These are phyloP conservation scores for Cryptus armator DNA, from an alignment of 2,888 invertebrate genomes.

Conservation along the genomic window DNA sequence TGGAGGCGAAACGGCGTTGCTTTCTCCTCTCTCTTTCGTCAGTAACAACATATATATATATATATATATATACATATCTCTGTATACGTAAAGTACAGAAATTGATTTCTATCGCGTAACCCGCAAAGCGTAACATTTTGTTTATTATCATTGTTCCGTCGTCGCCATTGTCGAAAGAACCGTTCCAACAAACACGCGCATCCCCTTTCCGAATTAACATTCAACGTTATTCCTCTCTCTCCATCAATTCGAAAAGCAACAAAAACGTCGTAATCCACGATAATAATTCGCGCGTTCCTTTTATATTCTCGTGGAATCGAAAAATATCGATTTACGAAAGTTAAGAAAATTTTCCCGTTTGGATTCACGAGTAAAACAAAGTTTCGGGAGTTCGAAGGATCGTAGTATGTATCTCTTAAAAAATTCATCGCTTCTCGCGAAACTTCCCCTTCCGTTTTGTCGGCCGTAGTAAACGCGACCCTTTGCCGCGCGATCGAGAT, in stretches of 20 bases:
- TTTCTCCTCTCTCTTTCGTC: conserved; percentile 38
- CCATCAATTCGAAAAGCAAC: neutral
- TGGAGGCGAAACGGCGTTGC: conserved; percentile 70
- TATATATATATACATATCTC: no score
- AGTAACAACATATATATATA: neutral
- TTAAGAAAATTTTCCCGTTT: neutral
- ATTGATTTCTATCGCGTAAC: conserved; percentile 39
- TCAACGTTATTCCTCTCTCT: neutral
- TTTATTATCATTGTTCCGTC: conserved; percentile 63
- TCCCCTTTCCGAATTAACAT: conserved; percentile 1
- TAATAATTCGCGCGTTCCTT: neutral
- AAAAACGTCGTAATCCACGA: neutral
- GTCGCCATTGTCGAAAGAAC: conserved; percentile 29
- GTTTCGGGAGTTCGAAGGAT: neutral
- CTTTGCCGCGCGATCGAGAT: conserved; percentile 48
- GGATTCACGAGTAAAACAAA: neutral
- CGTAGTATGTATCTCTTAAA: conserved; percentile 72
- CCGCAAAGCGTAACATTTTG: conserved; percentile 64
- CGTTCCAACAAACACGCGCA: neutral
- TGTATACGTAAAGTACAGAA: conserved; percentile 9
- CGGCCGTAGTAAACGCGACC: conserved; percentile 25
- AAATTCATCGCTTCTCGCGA: conserved; percentile 76
- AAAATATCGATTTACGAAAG: neutral
- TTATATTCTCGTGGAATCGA: neutral
- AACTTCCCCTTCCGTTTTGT: conserved; percentile 57